Base-by-base conservation (phyloP, 2,888 invertebrate genomes). In the Agrotis clavis region DNA sequence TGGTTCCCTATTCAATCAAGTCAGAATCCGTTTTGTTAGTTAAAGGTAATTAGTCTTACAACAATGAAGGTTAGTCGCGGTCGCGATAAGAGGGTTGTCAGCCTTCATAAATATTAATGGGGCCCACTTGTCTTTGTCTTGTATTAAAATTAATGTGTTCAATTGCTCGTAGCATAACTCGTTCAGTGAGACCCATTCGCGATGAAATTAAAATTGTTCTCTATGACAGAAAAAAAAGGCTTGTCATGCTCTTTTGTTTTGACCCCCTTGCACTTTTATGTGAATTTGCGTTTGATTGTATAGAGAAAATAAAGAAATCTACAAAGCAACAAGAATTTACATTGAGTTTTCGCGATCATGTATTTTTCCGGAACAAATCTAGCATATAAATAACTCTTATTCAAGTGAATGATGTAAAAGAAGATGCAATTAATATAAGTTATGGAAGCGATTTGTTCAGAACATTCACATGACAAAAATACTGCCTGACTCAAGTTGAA, bases 61-160 rank as follows among this genome's bases (percentile, higher is more conserved):
- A 84, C 85, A 82, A 82, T 82, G 81, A 80, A 77, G 71, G 82
- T 84, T 85, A 74, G 74, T 70, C 70, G 65, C 51, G 63, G 57
- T 60, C 65, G 51, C 74, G 81, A 81, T 81, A 81, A 81, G 81
- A 71, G 81, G 83, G 81, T 83, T 90, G 91, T 88, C 85, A 83
- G 80, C 86, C 84, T 90, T 91, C 88, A 94, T 94, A 92, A 93
- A 94, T 94, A 94, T 94, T 93, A 93, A 94, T 93, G 89, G 88
- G 88, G 79, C 81, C 83, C 89, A 90, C 89, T 93, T 90, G 90
- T 88, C 90, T 90, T 90, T 92, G 90, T 90, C 86, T 89, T 87
- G 87, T 92, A 94, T 94, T 94, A 90, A 93, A 94, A 95, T 94
- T 93, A 93, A 95, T 95, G 94, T 88, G 88, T 90, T 89, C 93